Conservation (phyloP, 2,113 vertebrate genomes). For the Amia ocellicauda region DNA sequence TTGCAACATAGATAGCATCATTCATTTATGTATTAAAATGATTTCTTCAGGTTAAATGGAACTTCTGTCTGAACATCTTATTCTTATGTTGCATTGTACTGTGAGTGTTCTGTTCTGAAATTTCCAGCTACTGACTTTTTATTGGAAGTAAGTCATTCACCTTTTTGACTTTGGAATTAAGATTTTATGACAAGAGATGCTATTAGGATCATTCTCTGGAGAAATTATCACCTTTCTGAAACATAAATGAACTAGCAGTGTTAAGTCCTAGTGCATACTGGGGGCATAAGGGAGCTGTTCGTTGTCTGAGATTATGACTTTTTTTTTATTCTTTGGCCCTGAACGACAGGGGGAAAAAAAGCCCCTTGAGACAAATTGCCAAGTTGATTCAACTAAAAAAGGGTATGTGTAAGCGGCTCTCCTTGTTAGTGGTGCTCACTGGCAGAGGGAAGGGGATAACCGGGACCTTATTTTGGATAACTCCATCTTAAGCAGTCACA, state of each 20-base stretch:
- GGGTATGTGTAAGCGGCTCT: constrained; percentile 31
- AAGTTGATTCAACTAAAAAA: constrained; percentile 23
- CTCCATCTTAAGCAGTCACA: constrained; percentile 73
- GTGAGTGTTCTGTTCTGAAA: too few species aligned
- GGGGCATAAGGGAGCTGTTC: constrained; percentile 56
- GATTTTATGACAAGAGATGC: constrained; percentile 48
- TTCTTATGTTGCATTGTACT: too few species aligned
- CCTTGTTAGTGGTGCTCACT: not conserved
- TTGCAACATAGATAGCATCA: too few species aligned
- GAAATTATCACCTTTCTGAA: constrained; percentile 49
- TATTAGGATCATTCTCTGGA: constrained; percentile 52
- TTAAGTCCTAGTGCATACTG: constrained; percentile 50
- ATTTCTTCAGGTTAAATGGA: too few species aligned
- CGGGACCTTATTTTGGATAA: constrained; percentile 60
- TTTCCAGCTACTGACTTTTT: too few species aligned
- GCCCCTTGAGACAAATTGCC: constrained; percentile 55
- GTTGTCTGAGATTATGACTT: constrained; percentile 65
- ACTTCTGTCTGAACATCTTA: too few species aligned
- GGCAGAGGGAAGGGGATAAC: constrained; percentile 47
- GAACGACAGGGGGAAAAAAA: constrained; percentile 53
- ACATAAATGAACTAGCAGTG: constrained; percentile 50
- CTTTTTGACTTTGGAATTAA: too few species aligned
- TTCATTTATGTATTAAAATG: too few species aligned
- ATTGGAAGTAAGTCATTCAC: too few species aligned
- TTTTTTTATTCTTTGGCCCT: constrained; percentile 56